Conservation (phyloP, 2,888 invertebrate genomes). For the Ypsolopha scabrella region DNA sequence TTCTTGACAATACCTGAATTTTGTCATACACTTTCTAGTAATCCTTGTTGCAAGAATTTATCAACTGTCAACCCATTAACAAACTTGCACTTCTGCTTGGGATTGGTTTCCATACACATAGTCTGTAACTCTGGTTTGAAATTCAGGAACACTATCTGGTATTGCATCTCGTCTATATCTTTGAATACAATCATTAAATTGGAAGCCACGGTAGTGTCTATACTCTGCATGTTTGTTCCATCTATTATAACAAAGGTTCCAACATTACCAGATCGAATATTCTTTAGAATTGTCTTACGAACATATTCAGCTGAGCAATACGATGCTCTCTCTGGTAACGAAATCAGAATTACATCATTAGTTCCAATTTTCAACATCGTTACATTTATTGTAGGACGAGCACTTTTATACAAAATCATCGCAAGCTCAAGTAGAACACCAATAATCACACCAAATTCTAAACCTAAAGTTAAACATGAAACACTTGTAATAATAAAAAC, state of each 20-base stretch:
- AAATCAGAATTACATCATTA: not conserved
- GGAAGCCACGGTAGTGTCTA: constrained; percentile 1
- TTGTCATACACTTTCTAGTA: not conserved
- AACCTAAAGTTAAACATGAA: not conserved
- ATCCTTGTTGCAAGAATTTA: not conserved
- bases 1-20: too few species aligned
- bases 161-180: not conserved
- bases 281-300: not conserved
- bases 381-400: not conserved
- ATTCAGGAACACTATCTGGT: constrained; percentile 1
- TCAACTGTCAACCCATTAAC: not conserved
- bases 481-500: not conserved
- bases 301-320: not conserved
- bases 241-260: not conserved
- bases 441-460: constrained; percentile 2
- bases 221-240: not conserved
- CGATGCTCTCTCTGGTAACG: not conserved
- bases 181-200: not conserved
- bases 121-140: not conserved
- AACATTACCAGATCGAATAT: not conserved
- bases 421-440: not conserved
- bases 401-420: not conserved
- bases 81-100: not conserved
- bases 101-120: not conserved
- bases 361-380: not conserved